Base-by-base conservation (phyloP, 2,888 invertebrate genomes). In the Spisula solida region DNA sequence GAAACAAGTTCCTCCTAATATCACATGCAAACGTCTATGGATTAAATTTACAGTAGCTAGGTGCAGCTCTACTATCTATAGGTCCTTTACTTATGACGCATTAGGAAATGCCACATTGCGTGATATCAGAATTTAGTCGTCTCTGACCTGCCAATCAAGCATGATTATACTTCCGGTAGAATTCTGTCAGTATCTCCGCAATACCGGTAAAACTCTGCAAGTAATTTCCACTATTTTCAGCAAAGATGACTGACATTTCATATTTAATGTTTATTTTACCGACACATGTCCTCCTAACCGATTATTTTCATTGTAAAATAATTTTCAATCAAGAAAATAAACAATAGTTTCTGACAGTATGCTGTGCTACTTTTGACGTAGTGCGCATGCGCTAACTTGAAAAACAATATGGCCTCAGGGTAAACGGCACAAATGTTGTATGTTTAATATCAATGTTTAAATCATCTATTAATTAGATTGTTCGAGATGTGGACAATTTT, bases 231-330 rank as follows among this genome's bases (percentile, higher is more conserved):
- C 6, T 34, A 10, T 0, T 34, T 75, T 75, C 14, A 34, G 18
- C 25, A 31, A 75, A 31, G 31, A 31, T 31, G 75, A 75, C 25
- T 75, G 75, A 34, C 34, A 75, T 75, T 75, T 75, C 31, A 31
- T 75, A 75, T 25, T 80, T 81, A 81, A 81, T 81, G 55, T 55
- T 55, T 81, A 51, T 55, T 81, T 25, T 16, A 29, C n/a, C 51
- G 81, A 81, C 31, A 55, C 25, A 4, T 48, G 29, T 48, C 18
- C 81, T 31, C 51, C 31, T 55, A 51, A 80, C 47, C 48, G 47
- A 80, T 80, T 47, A 55, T 48, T 81, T 51, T 29, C 75, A 75
- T 75, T 18, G 34, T 31, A 31, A 75, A 75, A 60, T 12, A 31
- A 75, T 34, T 34, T 75, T 75, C 75, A 29, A 31, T 75, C 75